A percentile compares a stretch with the other conserved stretches of the same genome.
These are phyloP conservation scores for Dicyrtoma fusca DNA, from an alignment of 2,888 invertebrate species.

Conservation along the genomic window DNA sequence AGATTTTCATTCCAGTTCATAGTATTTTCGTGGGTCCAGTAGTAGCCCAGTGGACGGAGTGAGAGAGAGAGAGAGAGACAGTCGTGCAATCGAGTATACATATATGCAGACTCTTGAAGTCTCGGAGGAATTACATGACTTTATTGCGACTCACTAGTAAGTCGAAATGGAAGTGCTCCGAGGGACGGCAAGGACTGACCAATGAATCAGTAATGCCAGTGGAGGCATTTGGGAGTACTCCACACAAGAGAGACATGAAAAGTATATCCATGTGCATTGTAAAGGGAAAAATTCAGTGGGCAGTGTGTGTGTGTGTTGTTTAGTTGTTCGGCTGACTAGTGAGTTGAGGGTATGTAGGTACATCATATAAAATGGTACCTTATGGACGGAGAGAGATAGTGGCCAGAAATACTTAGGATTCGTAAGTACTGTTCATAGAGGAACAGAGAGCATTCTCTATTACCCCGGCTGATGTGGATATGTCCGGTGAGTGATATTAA, in stretches of 20 bases:
- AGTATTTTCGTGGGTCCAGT: no score
- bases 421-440: no score
- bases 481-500: slow-evolving; percentile 1
- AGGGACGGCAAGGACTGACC: slow-evolving; percentile 24
- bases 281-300: slow-evolving; percentile 3
- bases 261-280: neutral
- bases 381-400: no score
- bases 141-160: neutral
- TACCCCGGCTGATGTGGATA: neutral
- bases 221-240: slow-evolving; percentile 9
- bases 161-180: slow-evolving; percentile 24
- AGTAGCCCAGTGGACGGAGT: neutral
- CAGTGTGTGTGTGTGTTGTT: no score
- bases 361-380: no score
- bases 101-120: neutral
- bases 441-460: no score
- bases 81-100: neutral
- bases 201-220: slow-evolving; percentile 30
- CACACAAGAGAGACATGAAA: slow-evolving; percentile 12
- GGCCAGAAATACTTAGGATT: no score
- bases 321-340: no score
- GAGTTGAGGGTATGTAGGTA: no score
- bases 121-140: slow-evolving; percentile 13
- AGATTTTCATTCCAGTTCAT: no score
- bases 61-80: slow-evolving; percentile 8